Conservation (phyloP, 2,888 invertebrate genomes). For the Megalurothrips usitatus region DNA sequence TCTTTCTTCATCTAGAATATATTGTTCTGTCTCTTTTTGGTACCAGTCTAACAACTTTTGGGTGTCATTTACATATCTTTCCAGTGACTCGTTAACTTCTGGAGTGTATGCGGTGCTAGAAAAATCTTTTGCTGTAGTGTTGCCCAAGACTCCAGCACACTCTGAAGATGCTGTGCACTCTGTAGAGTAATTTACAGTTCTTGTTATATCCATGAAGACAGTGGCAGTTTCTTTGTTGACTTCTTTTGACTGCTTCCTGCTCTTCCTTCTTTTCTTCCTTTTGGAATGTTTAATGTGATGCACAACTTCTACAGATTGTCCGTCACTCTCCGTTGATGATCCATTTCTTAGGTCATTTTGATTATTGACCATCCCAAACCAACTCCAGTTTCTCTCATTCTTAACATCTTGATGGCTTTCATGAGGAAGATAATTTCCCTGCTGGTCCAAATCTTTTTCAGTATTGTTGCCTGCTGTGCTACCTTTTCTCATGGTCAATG, state of each 20-base stretch:
- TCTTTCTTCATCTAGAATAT: conserved; percentile 9
- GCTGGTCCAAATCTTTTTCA: too few species aligned
- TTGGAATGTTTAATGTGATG: background rate
- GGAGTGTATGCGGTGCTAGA: background rate
- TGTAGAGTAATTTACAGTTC: background rate
- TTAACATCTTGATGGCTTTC: too few species aligned
- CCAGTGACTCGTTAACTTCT: background rate
- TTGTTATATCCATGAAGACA: background rate
- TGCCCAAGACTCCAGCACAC: background rate
- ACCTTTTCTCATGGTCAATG: too few species aligned
- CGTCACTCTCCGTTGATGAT: background rate
- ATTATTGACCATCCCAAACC: background rate
- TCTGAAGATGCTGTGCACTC: background rate
- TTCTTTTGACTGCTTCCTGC: background rate
- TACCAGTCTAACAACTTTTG: background rate
- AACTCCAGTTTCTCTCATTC: background rate
- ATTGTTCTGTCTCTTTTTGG: background rate
- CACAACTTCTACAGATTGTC: background rate
- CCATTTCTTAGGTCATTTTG: background rate
- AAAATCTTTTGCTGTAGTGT: background rate
- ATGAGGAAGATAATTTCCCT: too few species aligned
- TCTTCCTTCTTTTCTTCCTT: background rate
- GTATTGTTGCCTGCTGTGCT: too few species aligned
- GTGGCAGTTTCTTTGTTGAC: too few species aligned
- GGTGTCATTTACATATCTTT: background rate